Evolutionary conservation across 2,113 vertebrate species (phyloP).

Genomic region (Ramphastos sulfuratus): DNA sequence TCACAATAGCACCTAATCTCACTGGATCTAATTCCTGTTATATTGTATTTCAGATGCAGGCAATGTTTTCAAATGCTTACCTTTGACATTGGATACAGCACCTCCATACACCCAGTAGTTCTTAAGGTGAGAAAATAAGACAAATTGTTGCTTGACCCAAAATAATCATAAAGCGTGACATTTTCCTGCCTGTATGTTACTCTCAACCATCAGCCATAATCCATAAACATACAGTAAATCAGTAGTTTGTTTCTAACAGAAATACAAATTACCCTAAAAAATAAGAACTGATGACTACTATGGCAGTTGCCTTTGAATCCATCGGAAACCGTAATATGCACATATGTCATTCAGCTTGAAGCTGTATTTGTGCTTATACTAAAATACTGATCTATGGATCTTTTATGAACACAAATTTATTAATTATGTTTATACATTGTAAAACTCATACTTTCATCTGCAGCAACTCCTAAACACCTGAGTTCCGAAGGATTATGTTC

Average conservation of each 20-base stretch:
- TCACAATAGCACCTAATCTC: neutral
- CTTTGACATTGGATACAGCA: slow-evolving; percentile 84
- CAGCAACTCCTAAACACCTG: neutral
- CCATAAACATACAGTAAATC: neutral
- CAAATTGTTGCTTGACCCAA: neutral
- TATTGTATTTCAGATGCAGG: slow-evolving; percentile 81
- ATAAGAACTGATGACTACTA: neutral
- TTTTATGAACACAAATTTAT: neutral
- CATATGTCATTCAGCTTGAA: neutral
- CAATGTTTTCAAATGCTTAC: slow-evolving; percentile 93
- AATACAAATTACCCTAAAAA: neutral
- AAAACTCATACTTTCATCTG: neutral
- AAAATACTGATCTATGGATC: neutral
- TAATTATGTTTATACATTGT: neutral
- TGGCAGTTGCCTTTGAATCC: neutral
- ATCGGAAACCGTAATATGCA: neutral
- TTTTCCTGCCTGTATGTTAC: no score
- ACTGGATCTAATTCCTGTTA: neutral
- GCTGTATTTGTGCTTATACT: neutral
- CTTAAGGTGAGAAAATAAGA: slow-evolving; percentile 80
- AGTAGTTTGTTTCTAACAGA: neutral
- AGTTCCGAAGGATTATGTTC: neutral
- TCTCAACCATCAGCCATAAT: neutral
- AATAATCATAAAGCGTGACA: neutral
- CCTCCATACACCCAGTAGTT: slow-evolving; percentile 75